Evolutionary conservation across 2,113 vertebrate genomes (phyloP).

Genomic region (Eulacestoma nigropectus): DNA sequence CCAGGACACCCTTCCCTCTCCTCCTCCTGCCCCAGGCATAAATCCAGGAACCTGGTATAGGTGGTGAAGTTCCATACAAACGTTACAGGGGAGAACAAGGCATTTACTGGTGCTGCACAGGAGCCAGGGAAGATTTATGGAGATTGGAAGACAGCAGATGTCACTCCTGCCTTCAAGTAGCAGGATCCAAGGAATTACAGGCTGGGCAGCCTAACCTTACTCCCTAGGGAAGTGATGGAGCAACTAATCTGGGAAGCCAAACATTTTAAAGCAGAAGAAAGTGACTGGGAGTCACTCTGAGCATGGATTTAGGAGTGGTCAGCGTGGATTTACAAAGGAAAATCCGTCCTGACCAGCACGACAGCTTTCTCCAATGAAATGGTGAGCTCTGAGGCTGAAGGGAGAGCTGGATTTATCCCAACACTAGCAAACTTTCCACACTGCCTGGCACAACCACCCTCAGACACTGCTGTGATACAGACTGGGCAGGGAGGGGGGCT

Average conservation of each 20-base stretch:
- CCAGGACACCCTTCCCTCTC: not conserved
- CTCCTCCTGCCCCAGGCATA: not conserved
- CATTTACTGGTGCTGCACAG: not conserved
- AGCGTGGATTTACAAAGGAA: not conserved
- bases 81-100: not conserved
- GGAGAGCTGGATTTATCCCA: not conserved
- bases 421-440: not conserved
- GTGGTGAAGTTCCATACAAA: not conserved
- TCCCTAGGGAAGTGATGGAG: not conserved
- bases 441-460: not conserved
- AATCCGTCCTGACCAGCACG: accelerated
- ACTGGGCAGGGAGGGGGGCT: not conserved
- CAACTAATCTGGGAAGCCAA: not conserved
- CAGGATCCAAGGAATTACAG: not conserved
- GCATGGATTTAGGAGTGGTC: not conserved
- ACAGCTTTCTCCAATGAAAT: not conserved
- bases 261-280: not conserved
- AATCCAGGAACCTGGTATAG: not conserved
- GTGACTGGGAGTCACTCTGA: not conserved
- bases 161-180: not conserved
- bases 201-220: not conserved
- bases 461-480: not conserved
- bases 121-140: not conserved
- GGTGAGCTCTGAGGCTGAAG: not conserved
- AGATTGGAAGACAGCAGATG: not conserved